Evolutionary conservation across 2,113 vertebrate genomes (phyloP).

Genomic region (Brachypodius melanocephalos): DNA sequence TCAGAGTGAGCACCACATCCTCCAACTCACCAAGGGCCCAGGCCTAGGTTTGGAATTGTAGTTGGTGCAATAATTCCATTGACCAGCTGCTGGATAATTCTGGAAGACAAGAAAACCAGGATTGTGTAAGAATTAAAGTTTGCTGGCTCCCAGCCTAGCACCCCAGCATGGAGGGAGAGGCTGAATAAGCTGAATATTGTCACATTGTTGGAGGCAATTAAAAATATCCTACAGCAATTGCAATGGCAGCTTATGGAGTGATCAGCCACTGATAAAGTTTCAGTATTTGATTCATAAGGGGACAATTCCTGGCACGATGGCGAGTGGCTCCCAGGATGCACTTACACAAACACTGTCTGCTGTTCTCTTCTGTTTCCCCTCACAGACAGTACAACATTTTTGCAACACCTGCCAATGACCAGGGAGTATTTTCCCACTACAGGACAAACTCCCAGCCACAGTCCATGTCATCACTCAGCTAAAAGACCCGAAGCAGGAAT

Average conservation of each 20-base stretch:
- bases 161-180: fast-evolving
- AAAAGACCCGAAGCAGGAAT: background rate
- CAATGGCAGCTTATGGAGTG: background rate
- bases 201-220: background rate
- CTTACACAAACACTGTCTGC: background rate
- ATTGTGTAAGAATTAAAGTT: background rate
- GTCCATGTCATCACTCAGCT: fast-evolving
- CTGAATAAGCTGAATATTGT: background rate
- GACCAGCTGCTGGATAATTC: conserved; percentile 95
- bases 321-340: background rate
- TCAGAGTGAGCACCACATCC: background rate
- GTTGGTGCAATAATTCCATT: conserved; percentile 94
- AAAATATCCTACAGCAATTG: background rate
- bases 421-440: background rate
- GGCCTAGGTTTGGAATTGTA: conserved; percentile 90
- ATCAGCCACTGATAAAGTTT: background rate
- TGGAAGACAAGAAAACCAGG: conserved; percentile 44
- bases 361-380: background rate
- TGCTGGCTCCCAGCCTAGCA: background rate
- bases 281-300: background rate
- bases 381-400: background rate
- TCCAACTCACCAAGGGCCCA: conserved; percentile 91
- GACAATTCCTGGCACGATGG: background rate
- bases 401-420: background rate
- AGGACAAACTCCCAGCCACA: background rate